phyloP scores from a whole-genome alignment of 2,113 vertebrate genomes.

The Saguinus midas region DNA sequence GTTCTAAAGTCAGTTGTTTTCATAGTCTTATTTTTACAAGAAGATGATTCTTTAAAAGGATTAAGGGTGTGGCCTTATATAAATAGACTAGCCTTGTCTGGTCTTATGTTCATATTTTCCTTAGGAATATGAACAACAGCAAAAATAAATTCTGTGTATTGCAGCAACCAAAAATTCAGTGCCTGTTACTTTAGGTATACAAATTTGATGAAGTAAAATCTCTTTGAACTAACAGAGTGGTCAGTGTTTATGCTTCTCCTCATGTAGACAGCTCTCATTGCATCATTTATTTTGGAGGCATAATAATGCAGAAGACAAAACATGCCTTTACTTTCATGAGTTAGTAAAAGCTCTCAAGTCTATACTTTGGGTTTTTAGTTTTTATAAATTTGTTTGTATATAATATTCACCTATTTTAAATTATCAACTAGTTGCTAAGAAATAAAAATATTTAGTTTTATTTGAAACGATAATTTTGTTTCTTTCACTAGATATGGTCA shows the following conservation, averaged over 20 bases:
- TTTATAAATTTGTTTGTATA: not conserved
- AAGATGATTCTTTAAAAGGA: not conserved
- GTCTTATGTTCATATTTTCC: not conserved
- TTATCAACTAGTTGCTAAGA: not conserved
- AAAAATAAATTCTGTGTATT: not conserved
- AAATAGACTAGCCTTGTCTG: not conserved
- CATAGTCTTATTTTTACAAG: not conserved
- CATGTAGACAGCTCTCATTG: not conserved
- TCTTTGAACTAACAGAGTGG: not conserved
- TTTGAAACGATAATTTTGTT: not conserved
- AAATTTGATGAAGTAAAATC: not conserved
- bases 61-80: not conserved
- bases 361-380: not conserved
- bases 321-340: not conserved
- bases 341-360: not conserved
- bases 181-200: not conserved
- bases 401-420: not conserved
- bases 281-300: constrained; percentile 14
- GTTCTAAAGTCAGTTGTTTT: not conserved
- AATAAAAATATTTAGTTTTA: not conserved
- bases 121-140: not conserved
- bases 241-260: not conserved
- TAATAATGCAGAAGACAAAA: not conserved
- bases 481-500: not conserved
- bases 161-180: not conserved